Evolutionary conservation across 2,113 vertebrate species (phyloP).

Genomic region (Leucopsar rothschildi): DNA sequence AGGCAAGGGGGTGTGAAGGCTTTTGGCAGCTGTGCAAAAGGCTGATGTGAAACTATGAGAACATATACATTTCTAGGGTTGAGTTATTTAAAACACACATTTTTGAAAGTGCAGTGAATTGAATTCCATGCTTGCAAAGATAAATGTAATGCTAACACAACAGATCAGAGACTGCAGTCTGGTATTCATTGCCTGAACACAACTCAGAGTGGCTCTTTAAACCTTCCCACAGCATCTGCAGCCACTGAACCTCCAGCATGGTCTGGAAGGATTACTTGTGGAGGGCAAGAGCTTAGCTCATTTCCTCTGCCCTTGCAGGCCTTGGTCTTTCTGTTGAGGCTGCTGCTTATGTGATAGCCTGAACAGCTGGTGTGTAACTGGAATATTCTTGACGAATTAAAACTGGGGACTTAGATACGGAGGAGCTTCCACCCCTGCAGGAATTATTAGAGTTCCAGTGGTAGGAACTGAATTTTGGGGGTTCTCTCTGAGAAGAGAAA

Average conservation of each 20-base stretch:
- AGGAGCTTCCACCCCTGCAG: neutral
- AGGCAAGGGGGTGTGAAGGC: conserved; percentile 8
- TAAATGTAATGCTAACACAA: neutral
- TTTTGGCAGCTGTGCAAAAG: conserved; percentile 29
- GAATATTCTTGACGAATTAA: neutral
- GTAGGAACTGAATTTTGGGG: neutral
- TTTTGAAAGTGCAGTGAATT: conserved; percentile 19
- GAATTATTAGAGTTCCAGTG: neutral
- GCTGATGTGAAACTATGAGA: conserved; percentile 13
- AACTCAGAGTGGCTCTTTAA: neutral
- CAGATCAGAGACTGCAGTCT: neutral
- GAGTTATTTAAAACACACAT: conserved; percentile 26
- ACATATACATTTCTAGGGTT: conserved; percentile 31
- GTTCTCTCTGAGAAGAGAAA: neutral
- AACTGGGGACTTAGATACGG: fast-evolving
- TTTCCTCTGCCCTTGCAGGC: neutral
- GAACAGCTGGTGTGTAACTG: neutral
- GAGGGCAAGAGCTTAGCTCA: neutral
- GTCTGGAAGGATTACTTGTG: neutral
- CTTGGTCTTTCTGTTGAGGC: neutral
- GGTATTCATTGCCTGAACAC: neutral
- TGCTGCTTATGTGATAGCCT: neutral
- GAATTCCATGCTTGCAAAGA: neutral
- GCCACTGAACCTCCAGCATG: neutral
- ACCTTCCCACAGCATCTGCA: neutral